Evolutionary conservation across 2,797 vertebrate genomes (phyloP), one percentile per base, ranked within the genome.

Genomic region (Xiphorhynchus erythropygius): DNA sequence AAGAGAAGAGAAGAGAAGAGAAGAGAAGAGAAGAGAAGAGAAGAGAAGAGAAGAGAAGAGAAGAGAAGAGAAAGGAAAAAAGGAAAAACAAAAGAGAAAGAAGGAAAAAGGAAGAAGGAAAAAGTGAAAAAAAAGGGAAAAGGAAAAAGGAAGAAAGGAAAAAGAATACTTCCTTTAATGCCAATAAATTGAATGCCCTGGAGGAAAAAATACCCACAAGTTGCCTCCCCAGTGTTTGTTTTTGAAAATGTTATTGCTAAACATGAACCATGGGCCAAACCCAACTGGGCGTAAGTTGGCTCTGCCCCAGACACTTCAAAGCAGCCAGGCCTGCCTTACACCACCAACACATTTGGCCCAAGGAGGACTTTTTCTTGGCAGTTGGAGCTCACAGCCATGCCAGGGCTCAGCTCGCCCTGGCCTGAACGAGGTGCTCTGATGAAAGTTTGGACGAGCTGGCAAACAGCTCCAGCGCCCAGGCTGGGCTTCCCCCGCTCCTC

Each of bases 341-440:
- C 84, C 93, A 93, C 80, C 88, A 56, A 50, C 71, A 62, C 37
- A 10, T 33, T 89, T 91, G 88, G 88, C 88, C 81, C 83, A 78
- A 25, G 84, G 76, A 93, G n/a, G 84, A 74, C 18, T 62, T 89
- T 86, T 59, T 78, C 76, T 85, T 93, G 94, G 81, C 76, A 88
- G 24, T 3, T 5, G 24, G 52, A 62, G 28, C 52, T 89, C 27
- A 30, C 76, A 93, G 47, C 57, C 84, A 49, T 10, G 21, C 69
- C 90, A 77, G 50, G 70, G 75, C 79, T 77, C 80, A 47, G 80
- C 64, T 87, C 18, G 2, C 63, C 63, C 68, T 25, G 68, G 68
- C 84, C 88, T 1, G 0, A 47, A 35, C 1, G 3, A 52, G 65
- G 13, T 64, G 71, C 78, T 90, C 73, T 87, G 90, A 52, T 62